These are phyloP conservation scores for Phoenicopterus ruber DNA, from an alignment of 2,113 vertebrate species.

Conservation along the genomic window DNA sequence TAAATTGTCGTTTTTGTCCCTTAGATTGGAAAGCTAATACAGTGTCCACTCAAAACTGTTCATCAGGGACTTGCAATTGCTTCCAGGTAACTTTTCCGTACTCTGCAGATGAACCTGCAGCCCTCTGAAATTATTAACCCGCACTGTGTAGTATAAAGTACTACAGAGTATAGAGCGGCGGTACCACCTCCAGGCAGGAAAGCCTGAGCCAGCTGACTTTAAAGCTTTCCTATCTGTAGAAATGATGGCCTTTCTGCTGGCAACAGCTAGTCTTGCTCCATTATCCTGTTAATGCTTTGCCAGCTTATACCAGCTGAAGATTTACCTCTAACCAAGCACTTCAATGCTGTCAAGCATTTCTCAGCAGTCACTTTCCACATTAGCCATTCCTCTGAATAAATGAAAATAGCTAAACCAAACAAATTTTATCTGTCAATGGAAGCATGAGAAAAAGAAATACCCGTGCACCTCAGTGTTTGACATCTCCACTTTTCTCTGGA, in stretches of 20 bases:
- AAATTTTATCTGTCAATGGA: not conserved
- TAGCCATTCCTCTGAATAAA: not conserved
- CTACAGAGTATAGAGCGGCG: not conserved
- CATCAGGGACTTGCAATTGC: not conserved
- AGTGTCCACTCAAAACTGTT: not conserved
- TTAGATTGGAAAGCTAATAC: not conserved
- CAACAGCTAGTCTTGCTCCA: not conserved
- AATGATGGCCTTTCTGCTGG: not conserved
- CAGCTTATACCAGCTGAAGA: not conserved
- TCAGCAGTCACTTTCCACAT: not conserved
- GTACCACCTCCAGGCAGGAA: not conserved
- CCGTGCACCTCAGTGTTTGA: not conserved
- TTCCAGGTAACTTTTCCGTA: not conserved
- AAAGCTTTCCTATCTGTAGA: not conserved
- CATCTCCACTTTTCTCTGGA: not conserved
- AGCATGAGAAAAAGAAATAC: not conserved
- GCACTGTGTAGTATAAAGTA: not conserved
- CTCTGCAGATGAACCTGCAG: not conserved
- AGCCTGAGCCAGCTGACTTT: not conserved
- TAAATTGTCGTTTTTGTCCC: not conserved
- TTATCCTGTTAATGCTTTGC: not conserved
- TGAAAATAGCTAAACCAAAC: not conserved
- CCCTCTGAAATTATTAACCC: not conserved
- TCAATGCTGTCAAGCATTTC: not conserved
- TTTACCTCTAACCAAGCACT: not conserved